These are phyloP conservation scores for Clarias pachynema DNA, from an alignment of 2,797 vertebrate genomes.

Conservation along the genomic window DNA sequence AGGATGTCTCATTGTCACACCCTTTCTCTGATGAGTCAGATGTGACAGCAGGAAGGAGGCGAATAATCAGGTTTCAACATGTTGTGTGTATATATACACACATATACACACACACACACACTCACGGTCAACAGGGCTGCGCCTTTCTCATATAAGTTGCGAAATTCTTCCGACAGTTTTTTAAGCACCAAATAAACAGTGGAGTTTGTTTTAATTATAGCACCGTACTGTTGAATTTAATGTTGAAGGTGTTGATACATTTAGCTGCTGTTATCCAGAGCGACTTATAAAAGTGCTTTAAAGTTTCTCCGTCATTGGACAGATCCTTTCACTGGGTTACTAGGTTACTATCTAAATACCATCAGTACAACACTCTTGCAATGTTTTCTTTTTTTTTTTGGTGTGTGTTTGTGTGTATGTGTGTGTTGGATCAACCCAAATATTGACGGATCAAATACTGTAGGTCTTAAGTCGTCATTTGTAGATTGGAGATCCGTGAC, in stretches of 20 bases:
- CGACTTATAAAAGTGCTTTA: too few relatives aligned
- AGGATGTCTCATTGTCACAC: constrained; percentile 36
- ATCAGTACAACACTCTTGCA: too few relatives aligned
- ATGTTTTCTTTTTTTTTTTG: too few relatives aligned
- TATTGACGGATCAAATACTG: too few relatives aligned
- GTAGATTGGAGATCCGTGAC: neutral
- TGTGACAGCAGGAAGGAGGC: constrained; percentile 58
- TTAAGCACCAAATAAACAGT: neutral
- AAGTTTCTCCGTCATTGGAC: too few relatives aligned
- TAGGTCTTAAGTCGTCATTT: too few relatives aligned
- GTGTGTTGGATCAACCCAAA: too few relatives aligned
- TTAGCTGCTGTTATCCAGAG: too few relatives aligned
- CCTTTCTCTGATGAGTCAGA: constrained; percentile 60
- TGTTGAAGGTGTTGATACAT: neutral
- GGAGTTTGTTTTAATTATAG: neutral
- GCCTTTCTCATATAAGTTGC: neutral
- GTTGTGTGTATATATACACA: constrained; percentile 33
- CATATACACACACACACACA: constrained; percentile 32
- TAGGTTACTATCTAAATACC: too few relatives aligned
- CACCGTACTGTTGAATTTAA: neutral
- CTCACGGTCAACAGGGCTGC: neutral
- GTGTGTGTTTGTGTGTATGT: too few relatives aligned
- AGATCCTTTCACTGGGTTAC: too few relatives aligned
- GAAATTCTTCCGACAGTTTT: constrained; percentile 3
- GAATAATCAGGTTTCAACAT: constrained; percentile 60